Conservation (phyloP, 1,140 invertebrate genomes). For the Nixonia krombeini region DNA sequence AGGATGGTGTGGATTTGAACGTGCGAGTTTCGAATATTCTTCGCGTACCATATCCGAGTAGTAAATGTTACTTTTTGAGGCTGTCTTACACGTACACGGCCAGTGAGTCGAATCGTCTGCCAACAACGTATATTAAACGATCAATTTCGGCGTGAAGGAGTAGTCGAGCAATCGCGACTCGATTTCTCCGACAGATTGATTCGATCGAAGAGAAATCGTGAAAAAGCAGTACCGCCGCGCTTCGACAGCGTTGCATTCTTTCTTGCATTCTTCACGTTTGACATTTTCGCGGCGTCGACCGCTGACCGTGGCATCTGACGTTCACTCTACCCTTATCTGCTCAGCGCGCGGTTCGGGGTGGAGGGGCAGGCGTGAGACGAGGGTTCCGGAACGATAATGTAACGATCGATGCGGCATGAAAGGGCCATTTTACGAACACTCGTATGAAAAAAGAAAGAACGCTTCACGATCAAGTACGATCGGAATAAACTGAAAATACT, state of each 20-base stretch:
- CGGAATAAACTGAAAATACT: no score
- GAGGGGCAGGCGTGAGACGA: neutral
- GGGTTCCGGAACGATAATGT: slow-evolving; percentile 28
- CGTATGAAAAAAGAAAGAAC: no score
- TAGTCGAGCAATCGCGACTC: slow-evolving; percentile 22
- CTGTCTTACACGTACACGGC: no score
- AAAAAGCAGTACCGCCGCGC: slow-evolving; percentile 40
- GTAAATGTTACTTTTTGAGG: no score
- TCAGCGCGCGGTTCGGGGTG: no score
- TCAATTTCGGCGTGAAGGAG: no score
- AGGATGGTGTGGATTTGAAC: neutral
- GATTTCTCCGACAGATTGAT: slow-evolving; percentile 43
- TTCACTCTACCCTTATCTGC: slow-evolving; percentile 38
- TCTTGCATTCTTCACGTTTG: slow-evolving; percentile 45
- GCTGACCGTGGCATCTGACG: slow-evolving; percentile 45
- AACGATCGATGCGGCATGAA: slow-evolving; percentile 7
- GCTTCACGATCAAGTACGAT: no score
- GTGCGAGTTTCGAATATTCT: no score
- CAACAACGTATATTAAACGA: no score
- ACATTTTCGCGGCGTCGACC: slow-evolving; percentile 42
- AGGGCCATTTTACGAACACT: no score
- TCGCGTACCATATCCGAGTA: no score
- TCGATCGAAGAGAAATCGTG: slow-evolving; percentile 36
- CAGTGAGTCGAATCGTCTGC: no score
- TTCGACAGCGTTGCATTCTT: slow-evolving; percentile 45